Evolutionary conservation across 2,888 invertebrate genomes (phyloP).

Genomic region (Ennomos fuscantarius): DNA sequence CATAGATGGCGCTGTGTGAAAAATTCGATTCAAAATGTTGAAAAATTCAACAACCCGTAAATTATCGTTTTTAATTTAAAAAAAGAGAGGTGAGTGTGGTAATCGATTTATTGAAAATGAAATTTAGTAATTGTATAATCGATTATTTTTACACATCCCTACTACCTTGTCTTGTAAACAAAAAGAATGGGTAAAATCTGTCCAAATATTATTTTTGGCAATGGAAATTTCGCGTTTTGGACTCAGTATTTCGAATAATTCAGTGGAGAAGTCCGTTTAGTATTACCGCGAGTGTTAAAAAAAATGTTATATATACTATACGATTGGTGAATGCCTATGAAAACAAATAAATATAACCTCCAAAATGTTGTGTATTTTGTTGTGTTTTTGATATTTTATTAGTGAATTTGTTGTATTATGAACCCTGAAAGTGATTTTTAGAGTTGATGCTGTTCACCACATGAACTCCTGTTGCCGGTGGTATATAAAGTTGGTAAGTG

Average conservation of each 20-base stretch:
- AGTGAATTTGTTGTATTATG: constrained; percentile 12
- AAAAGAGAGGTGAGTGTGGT: too few species aligned
- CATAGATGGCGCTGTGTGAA: too few species aligned
- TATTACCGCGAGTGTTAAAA: not conserved
- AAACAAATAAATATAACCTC: constrained; percentile 40
- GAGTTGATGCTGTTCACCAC: constrained; percentile 5
- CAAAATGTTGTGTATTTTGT: constrained; percentile 24
- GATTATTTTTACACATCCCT: too few species aligned
- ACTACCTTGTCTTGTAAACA: constrained; percentile 23
- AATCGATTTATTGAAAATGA: too few species aligned
- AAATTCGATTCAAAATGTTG: too few species aligned
- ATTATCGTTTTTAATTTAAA: too few species aligned
- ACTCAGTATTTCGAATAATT: constrained; percentile 13
- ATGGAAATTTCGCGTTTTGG: constrained; percentile 16
- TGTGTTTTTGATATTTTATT: constrained; percentile 27
- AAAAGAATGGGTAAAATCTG: constrained; percentile 17
- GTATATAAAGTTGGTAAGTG: constrained; percentile 35
- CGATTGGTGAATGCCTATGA: constrained; percentile 17
- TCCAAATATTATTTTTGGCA: constrained; percentile 23
- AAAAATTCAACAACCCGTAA: too few species aligned
- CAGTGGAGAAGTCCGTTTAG: not conserved
- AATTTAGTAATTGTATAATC: too few species aligned
- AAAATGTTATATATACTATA: constrained; percentile 3
- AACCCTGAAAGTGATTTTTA: constrained; percentile 12
- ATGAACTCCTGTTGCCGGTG: constrained; percentile 11